Base-by-base conservation (phyloP, 2,888 invertebrate genomes). In the Agriopis marginaria region DNA sequence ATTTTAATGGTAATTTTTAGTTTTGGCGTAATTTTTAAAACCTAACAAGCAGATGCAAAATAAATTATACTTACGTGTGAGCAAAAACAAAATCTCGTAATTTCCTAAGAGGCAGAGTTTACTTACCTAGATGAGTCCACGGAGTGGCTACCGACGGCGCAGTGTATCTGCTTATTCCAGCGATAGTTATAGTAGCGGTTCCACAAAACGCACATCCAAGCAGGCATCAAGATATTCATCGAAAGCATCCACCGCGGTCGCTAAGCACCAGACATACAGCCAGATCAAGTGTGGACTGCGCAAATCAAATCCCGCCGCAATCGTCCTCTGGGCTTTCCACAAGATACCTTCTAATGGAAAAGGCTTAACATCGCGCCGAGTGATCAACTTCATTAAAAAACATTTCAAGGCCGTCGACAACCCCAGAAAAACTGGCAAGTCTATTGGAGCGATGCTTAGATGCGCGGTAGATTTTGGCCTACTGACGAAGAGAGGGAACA, bases 261-360 rank as follows among this genome's bases (percentile, higher is more conserved):
- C 45, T 9, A 51, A 51, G 39, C 53, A 55, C 8, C 66, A 61
- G 11, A 55, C 61, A 6, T 84, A 82, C 73, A 69, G 71, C 50
- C 81, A 72, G 70, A 83, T 89, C 58, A 86, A 82, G 66, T 56
- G 61, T 0, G 89, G 85, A 0, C 59, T 87, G 2, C 77, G 70
- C 17, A 83, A 75, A 32, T 82, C 84, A 0, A 81, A 85, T 12
- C 90, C 90, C 0, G 89, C 87, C 0, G 88, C 90, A 0, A 86
- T 90, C 32, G 82, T 90, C 0, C 77, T 89, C 0, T 89, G 89
- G 89, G 87, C 89, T 0, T 91, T 91, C 70, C 87, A 87, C 77
- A 83, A 86, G 63, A 76, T 90, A 3, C 85, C 86, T 3, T 81
- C 86, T 0, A 56, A 63, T 6, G 17, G 42, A 3, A 47, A 80